Evolutionary conservation across 35 echinoderm and acorn worm species (phyloP), one percentile per base, ranked within the genome.

Genomic region (Chiridota heheva): DNA sequence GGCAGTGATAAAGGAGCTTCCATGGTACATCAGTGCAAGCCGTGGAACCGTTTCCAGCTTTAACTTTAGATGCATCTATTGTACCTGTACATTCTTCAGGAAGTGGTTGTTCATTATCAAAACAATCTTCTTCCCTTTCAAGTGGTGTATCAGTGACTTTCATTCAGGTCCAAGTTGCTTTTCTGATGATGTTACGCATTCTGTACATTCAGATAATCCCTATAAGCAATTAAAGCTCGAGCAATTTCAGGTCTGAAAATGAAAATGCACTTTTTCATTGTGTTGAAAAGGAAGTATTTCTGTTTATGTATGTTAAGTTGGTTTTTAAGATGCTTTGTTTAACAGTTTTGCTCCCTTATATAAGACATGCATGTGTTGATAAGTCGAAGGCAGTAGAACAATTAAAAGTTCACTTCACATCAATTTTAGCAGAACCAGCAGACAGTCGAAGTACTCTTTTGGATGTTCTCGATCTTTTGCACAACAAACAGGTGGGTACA

Each of bases 21-120:
- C 67, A 86, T 77, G 83, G 83, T 46, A 86, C 83, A 18, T 86
- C 83, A 47, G 83, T 86, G 2, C 72, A 77, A 42, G 83, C 70
- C 42, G 72, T 86, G 17, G 83, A 86, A 36, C 71, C 83, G n/a
- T 34, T 63, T 24, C 70, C 83, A 42, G 61, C 83, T 0, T 41
- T 33, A 10, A 22, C 16, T 1, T 47, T 3, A 68, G 40, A 17
- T 4, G 37, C 36, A 22, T 40, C 48, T 17, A 30, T 36, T 34
- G 8, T 5, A 3, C 17, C 24, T 26, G 39, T 60, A 33, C 35
- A 16, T 22, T 17, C 15, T 6, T 58, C 17, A n/a, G 10, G 17
- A 37, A 78, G 1, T 58, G 56, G n/a, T n/a, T n/a, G n/a, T n/a
- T n/a, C n/a, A n/a, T n/a, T n/a, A n/a, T n/a, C n/a, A n/a, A n/a